Base-by-base conservation (phyloP, 1,140 invertebrate species). In the Tetramorium alpestre region DNA sequence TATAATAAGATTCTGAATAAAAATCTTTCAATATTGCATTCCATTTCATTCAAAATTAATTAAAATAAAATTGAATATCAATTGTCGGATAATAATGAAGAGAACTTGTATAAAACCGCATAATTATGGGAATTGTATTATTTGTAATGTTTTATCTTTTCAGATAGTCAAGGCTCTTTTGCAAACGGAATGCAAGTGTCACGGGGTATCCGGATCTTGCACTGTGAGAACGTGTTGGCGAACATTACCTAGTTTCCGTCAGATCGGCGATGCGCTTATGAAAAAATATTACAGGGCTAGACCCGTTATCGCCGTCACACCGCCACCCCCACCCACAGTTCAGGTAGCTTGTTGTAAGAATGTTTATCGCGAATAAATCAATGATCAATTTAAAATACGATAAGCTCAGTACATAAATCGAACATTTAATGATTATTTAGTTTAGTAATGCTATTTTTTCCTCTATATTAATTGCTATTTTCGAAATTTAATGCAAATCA, bases 121-220 rank as follows among this genome's bases (percentile, higher is more conserved):
- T 16, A 60, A 22, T 28, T 11, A 28, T n/a, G 22, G 2, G 60
- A 75, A 51, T 81, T 28, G 70, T 38, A 38, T 10, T 81, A 70
- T 47, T 69, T n/a, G 6, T 86, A 77, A 76, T n/a, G 11, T 65
- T 64, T 77, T 60, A 69, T 73, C 25, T 85, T 96, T 95, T n/a
- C 94, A 99, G 98, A 97, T 98, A 90, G 98, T 99, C 18, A 98
- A 98, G 93, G 96, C 97, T 81, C 96, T 97, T 89, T 96, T 99
- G 67, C 97, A 97, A 85, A 97, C 97, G 33, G 97, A 98, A 94
- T 99, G 99, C 96, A 99, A 99, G 95, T 99, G 99, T 94, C 99
- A 99, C 94, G 99, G 99, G 6, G 98, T 99, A 33, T 99, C 98
- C 73, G 99, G 99, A 1, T 98, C 98, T 72, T 99, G 99, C 93